These are phyloP conservation scores for Trematomus bernacchii DNA, from an alignment of 2,797 vertebrate species.

Conservation along the genomic window DNA sequence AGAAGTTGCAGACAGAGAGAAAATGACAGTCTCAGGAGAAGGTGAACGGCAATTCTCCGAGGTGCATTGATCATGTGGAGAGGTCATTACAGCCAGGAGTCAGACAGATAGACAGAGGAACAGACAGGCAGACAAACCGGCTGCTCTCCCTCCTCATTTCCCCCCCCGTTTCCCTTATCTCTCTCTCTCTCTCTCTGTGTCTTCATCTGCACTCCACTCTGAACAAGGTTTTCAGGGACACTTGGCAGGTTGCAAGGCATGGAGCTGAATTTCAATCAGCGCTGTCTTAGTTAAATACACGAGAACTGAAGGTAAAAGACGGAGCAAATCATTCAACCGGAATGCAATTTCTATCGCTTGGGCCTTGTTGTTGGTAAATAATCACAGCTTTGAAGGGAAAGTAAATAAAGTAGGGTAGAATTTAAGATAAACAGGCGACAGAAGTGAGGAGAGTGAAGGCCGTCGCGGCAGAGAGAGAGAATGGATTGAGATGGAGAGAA, in stretches of 20 bases:
- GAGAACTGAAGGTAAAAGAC: slow-evolving; percentile 31
- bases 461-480: slow-evolving; percentile 15
- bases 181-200: slow-evolving; percentile 39
- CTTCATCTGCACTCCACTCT: slow-evolving; percentile 68
- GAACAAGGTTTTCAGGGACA: slow-evolving; percentile 71
- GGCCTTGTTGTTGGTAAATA: slow-evolving; percentile 50
- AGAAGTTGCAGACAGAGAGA: slow-evolving; percentile 43
- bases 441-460: slow-evolving; percentile 29
- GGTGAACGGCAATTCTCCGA: slow-evolving; percentile 46
- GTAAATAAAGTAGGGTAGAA: slow-evolving; percentile 2
- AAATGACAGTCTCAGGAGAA: slow-evolving; percentile 45
- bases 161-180: slow-evolving; percentile 43
- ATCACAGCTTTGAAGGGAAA: slow-evolving; percentile 43
- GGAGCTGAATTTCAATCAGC: slow-evolving; percentile 69
- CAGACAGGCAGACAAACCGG: slow-evolving; percentile 41
- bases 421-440: slow-evolving; percentile 6
- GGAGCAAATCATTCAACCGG: slow-evolving; percentile 53
- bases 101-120: slow-evolving; percentile 36
- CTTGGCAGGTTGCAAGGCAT: slow-evolving; percentile 58
- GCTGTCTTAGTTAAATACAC: slow-evolving; percentile 63
- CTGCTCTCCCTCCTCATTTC: slow-evolving; percentile 47
- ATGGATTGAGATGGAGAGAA: slow-evolving; percentile 27
- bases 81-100: slow-evolving; percentile 60
- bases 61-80: slow-evolving; percentile 59
- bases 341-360: slow-evolving; percentile 55